Conservation (phyloP, 2,888 invertebrate genomes). For the Mystacides longicornis region DNA sequence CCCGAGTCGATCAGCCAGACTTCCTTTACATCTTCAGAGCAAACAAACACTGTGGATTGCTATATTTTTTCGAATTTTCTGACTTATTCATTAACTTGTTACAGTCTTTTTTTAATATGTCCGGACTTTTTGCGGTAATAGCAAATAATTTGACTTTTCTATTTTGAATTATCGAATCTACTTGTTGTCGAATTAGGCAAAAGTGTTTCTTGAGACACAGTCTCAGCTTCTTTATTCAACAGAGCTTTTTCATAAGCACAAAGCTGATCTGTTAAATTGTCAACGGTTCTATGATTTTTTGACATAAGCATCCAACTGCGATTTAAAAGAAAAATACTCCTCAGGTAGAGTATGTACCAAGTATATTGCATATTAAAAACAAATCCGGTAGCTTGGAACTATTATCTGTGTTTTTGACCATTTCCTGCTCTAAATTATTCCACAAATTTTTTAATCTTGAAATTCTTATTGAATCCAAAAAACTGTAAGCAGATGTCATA, state of each 20-base stretch:
- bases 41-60: too few relatives aligned
- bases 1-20: too few relatives aligned
- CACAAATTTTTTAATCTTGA: slow-evolving; percentile 15
- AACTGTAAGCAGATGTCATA: slow-evolving; percentile 19
- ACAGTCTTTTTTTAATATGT: slow-evolving; percentile 14
- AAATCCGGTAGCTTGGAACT: slow-evolving; percentile 11
- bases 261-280: slow-evolving; percentile 17
- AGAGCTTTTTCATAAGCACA: slow-evolving; percentile 19
- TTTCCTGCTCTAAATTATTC: slow-evolving; percentile 1
- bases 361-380: slow-evolving; percentile 19
- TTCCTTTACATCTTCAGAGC: too few relatives aligned
- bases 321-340: slow-evolving; percentile 18
- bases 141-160: slow-evolving; percentile 9
- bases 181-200: neutral
- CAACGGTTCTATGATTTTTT: slow-evolving; percentile 12
- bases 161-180: neutral
- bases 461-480: too few relatives aligned
- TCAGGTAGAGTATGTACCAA: slow-evolving; percentile 17
- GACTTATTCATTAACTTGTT: too few relatives aligned
- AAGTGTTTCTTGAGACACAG: neutral
- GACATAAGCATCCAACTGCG: slow-evolving; percentile 5
- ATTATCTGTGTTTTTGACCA: neutral
- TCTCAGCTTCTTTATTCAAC: slow-evolving; percentile 6
- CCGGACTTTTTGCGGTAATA: slow-evolving; percentile 14
- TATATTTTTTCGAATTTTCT: too few relatives aligned